Evolutionary conservation across 2,797 vertebrate species (phyloP), one percentile per base, ranked within the genome.

Genomic region (Anas capensis): DNA sequence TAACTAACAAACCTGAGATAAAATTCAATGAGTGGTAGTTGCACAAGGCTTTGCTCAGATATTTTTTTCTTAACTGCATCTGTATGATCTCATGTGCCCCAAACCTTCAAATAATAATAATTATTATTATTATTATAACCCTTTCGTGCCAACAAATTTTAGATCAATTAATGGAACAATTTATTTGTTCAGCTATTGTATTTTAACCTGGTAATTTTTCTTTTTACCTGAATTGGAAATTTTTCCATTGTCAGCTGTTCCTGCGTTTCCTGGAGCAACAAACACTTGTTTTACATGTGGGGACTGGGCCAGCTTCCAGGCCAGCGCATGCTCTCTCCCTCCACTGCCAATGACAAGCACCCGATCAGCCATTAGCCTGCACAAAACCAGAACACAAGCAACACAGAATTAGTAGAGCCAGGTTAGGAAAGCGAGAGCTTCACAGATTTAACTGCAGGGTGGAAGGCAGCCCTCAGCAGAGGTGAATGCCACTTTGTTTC

Each of bases 261-360:
- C 99, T 0, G 99, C 99, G 24, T 99, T 99, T 3, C 99, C 99
- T 4, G 99, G 99, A 11, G 99, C 98, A 29, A 99, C 99, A 84
- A 98, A 97, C 18, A 99, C 98, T 21, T 99, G 98, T 91, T 98
- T 98, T 53, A 99, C 82, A 5, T 97, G 98, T 2, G 97, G 95
- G 1, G 99, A 99, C 97, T 99, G 99, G 20, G 99, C 98, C 97
- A 99, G 78, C 90, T 99, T 99, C 99, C 99, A 99, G 33, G 99
- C 99, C 93, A 99, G 95, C 0, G 98, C 97, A 4, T 99, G 99
- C 75, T 99, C 99, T 80, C 99, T 98, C 11, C 98, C 99, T 0
- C 99, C 99, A 0, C 97, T 95, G 79, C 99, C 99, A 5, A 99
- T 98, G 72, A 99, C 97, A 97, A 99, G 97, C 85, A 99, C 98